phyloP scores from a whole-genome alignment of 2,113 vertebrate genomes.

The Stegastes partitus region DNA sequence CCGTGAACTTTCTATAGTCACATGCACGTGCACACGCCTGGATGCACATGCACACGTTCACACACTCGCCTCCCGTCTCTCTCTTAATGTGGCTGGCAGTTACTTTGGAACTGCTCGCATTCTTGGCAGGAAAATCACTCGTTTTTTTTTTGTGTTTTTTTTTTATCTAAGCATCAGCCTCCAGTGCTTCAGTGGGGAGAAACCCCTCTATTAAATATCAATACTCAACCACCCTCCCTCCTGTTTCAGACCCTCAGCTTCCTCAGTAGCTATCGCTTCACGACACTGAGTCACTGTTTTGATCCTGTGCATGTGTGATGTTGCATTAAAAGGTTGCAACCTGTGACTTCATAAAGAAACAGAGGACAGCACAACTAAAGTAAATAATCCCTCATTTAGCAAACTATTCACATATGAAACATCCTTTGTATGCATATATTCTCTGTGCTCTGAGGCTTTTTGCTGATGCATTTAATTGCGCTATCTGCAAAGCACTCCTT shows the following conservation, averaged over 20 bases:
- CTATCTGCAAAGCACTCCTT: conserved; percentile 22
- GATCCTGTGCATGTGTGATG: background rate
- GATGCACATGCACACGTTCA: conserved; percentile 23
- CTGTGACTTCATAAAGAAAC: background rate
- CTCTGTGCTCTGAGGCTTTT: background rate
- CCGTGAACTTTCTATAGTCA: conserved; percentile 75
- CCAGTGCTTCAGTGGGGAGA: conserved; percentile 83
- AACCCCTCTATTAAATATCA: conserved; percentile 85
- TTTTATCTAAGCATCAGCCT: conserved; percentile 78
- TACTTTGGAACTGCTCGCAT: conserved; percentile 83
- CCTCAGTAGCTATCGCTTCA: conserved; percentile 21
- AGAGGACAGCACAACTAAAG: background rate
- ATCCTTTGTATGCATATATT: background rate
- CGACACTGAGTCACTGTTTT: conserved; percentile 16
- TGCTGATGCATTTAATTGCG: conserved; percentile 6
- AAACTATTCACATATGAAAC: background rate
- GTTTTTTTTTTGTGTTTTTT: conserved; percentile 56
- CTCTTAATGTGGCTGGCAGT: conserved; percentile 72
- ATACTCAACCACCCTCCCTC: conserved; percentile 17
- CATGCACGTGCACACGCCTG: conserved; percentile 68
- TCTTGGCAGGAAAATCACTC: conserved; percentile 76
- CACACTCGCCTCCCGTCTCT: conserved; percentile 51
- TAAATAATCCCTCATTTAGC: background rate
- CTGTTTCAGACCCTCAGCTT: conserved; percentile 14
- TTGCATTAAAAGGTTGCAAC: conserved; percentile 2